Evolutionary conservation across 2,113 vertebrate species (phyloP).

Genomic region (Cranoglanis bouderius): DNA sequence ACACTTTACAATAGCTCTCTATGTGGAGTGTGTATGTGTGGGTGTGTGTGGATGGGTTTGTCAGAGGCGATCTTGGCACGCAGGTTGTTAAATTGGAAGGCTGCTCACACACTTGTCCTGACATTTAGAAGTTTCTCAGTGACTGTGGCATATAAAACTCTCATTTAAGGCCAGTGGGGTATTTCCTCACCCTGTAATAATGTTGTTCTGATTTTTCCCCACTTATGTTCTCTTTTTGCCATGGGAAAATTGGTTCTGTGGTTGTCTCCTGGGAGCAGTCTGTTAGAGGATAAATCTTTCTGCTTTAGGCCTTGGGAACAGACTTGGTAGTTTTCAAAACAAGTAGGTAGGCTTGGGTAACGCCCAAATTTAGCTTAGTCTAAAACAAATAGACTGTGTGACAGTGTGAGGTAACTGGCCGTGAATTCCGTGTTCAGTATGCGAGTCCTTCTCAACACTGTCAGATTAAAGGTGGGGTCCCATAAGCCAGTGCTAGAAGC

Average conservation of each 20-base stretch:
- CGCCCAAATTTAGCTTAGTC: background rate
- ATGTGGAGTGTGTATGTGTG: background rate
- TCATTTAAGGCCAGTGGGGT: slow-evolving; percentile 33
- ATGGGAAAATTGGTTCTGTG: slow-evolving; percentile 39
- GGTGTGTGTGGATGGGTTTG: slow-evolving; percentile 11
- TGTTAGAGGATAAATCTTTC: slow-evolving; percentile 21
- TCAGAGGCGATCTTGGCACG: slow-evolving; percentile 31
- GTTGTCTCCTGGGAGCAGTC: slow-evolving; percentile 24
- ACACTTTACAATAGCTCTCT: background rate
- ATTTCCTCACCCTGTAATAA: slow-evolving; percentile 55
- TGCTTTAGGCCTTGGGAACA: slow-evolving; percentile 24
- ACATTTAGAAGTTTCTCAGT: slow-evolving; percentile 44
- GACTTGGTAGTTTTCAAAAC: background rate
- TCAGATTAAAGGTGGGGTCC: background rate
- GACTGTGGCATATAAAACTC: slow-evolving; percentile 46
- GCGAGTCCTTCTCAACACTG: background rate
- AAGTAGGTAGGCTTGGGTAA: background rate
- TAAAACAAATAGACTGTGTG: slow-evolving; percentile 3
- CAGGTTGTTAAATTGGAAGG: slow-evolving; percentile 39
- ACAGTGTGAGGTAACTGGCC: slow-evolving; percentile 15
- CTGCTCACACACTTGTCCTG: slow-evolving; percentile 47
- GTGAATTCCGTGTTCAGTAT: slow-evolving; percentile 23
- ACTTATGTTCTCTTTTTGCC: slow-evolving; percentile 30
- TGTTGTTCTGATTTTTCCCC: slow-evolving; percentile 32
- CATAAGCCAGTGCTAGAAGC: background rate